Conservation (phyloP, 2,888 invertebrate genomes). For the Himalopsyche kuldschensis region DNA sequence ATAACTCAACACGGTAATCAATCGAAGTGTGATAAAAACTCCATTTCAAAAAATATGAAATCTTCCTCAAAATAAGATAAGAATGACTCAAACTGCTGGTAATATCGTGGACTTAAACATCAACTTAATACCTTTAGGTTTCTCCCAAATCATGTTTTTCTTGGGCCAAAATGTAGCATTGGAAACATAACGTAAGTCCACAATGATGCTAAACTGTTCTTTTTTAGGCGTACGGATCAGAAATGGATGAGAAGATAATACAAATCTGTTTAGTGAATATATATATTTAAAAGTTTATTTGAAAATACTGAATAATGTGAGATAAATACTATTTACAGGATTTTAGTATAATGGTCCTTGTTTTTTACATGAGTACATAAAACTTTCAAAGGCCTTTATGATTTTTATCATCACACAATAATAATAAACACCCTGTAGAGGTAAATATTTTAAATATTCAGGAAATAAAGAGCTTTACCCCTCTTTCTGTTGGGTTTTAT, state of each 20-base stretch:
- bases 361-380: constrained; percentile 31
- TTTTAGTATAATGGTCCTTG: constrained; percentile 37
- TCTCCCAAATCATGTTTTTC: too few species aligned
- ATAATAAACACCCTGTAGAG: constrained; percentile 35
- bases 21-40: too few species aligned
- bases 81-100: too few species aligned
- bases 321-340: constrained; percentile 26
- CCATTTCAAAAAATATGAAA: too few species aligned
- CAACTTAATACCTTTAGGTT: too few species aligned
- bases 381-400: constrained; percentile 34
- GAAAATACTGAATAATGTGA: constrained; percentile 12
- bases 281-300: neutral
- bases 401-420: constrained; percentile 31
- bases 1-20: too few species aligned
- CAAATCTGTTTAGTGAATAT: neutral
- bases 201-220: too few species aligned
- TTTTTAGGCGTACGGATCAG: too few species aligned
- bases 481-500: neutral
- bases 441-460: constrained; percentile 18
- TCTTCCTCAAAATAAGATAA: too few species aligned
- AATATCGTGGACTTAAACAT: too few species aligned
- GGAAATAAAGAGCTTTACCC: neutral
- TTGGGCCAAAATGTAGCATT: too few species aligned
- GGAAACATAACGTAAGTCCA: too few species aligned
- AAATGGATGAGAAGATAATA: neutral